Evolutionary conservation across 2,113 vertebrate species (phyloP), one percentile per base, ranked within the genome.

Genomic region (Paralichthys olivaceus): DNA sequence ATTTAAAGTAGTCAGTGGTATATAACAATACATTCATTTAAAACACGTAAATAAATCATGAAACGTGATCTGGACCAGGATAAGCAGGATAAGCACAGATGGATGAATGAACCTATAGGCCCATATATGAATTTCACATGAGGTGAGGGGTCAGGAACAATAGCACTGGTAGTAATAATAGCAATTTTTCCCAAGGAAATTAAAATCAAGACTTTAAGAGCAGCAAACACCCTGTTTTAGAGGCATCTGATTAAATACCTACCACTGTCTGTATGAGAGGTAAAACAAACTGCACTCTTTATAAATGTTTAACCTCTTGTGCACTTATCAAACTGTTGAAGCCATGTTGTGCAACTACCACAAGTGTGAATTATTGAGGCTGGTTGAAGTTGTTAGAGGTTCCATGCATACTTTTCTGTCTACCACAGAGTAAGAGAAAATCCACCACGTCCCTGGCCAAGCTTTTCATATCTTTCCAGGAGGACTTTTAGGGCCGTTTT

Each of bases 381-480:
- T 14, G 11, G 12, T 32, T 69, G 34, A 28, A 62, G 6, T 60
- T 53, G 13, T 49, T 2, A 20, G 43, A 3, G 25, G 23, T 20
- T 26, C 7, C 19, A 5, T 49, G 63, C 19, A n/a, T 49, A 49
- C 49, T 28, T 7, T 7, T 51, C 13, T 32, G 11, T 60, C 25
- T 4, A 45, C n/a, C 4, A 45, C 32, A 25, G 28, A n/a, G 14
- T 53, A 9, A 1, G 32, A 71, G 55, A 82, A 83, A 83, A 71
- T 43, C 23, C 53, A 61, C 51, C 43, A 56, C 32, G 80, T 34
- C 23, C 28, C 32, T 17, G 34, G 45, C 43, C 57, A 59, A 25
- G 68, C 63, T 59, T 79, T 79, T 84, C 49, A 80, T 54, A 76
- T 81, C 56, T 61, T 77, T 86, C 34, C 70, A 70, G 56, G 22